phyloP scores from a whole-genome alignment of 2,113 vertebrate species.

The Butorides virescens region DNA sequence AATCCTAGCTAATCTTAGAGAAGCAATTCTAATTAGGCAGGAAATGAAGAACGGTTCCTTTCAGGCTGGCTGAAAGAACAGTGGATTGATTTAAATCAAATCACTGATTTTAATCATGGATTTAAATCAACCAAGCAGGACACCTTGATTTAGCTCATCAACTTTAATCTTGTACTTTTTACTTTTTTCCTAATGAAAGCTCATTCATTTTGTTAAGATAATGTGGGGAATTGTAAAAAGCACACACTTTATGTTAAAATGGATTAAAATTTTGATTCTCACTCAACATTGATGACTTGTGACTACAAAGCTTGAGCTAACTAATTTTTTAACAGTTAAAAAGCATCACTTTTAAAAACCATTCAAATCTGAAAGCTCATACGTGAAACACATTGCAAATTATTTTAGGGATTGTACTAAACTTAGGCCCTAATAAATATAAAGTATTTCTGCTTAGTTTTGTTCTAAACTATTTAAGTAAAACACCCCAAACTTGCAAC shows the following conservation, averaged over 20 bases:
- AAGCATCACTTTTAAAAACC: background rate
- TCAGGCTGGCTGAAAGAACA: conserved; percentile 40
- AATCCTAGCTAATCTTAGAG: background rate
- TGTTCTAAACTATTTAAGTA: background rate
- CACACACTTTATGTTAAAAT: background rate
- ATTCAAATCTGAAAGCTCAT: background rate
- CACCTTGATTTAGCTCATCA: conserved; percentile 64
- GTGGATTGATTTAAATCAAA: conserved; percentile 64
- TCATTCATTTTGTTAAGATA: conserved; percentile 52
- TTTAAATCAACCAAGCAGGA: conserved; percentile 60
- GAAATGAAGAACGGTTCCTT: conserved; percentile 32
- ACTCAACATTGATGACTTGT: background rate
- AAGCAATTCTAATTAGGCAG: conserved; percentile 53
- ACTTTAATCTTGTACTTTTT: conserved; percentile 53
- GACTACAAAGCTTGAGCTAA: background rate
- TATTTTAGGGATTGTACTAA: background rate
- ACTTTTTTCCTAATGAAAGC: conserved; percentile 36
- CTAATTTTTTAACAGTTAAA: conserved; percentile 1
- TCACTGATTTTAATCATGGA: conserved; percentile 61
- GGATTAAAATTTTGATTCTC: conserved; percentile 7
- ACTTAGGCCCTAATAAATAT: background rate
- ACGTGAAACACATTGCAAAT: background rate
- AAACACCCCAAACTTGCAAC: background rate
- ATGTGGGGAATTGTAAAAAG: conserved; percentile 9
- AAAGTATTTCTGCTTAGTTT: background rate